Base-by-base conservation (phyloP, 2,113 vertebrate species). In the Misgurnus mizolepis region DNA sequence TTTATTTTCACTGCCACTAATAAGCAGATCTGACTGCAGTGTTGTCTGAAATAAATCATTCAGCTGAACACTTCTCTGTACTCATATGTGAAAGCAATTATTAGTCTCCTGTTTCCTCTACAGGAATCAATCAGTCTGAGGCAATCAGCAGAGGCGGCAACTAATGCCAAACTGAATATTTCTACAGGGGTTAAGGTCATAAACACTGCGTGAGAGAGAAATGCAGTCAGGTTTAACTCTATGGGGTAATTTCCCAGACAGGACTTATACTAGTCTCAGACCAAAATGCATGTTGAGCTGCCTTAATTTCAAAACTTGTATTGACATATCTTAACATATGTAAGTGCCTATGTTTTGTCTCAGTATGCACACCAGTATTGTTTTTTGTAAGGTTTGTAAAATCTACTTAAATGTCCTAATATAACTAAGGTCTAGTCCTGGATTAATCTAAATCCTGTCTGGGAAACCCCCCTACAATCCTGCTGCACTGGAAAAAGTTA, bases 121-220 rank as follows among this genome's bases (percentile, higher is more conserved):
- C 9, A 66, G 17, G 41, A 80, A 80, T 80, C 78, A 71, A 80
- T 80, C 68, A 80, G 78, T 80, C 78, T 80, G 58, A 47, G 49
- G 49, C 78, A 65, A 64, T 80, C 78, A 53, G 39, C 45, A 65
- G 56, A 45, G 72, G 47, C 56, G 55, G 2, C 41, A 4, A 18
- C 18, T 61, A 40, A 62, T n/a, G 75, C 75, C 62, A 66, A 77
- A 66, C 34, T 58, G 64, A 49, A 76, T 6, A 76, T 62, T 49
- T 66, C 61, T 53, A 8, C 27, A 53, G 62, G 12, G 45, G 27
- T 76, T 27, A 9, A 17, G 27, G 8, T 53, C 74, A 65, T n/a
- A 61, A 45, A 10, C 34, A 74, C 39, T 43, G n/a, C 14, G 22
- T 43, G 17, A 76, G 60, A 76, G 27, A 34, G 45, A 41, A 62